Conservation (phyloP, 2,888 invertebrate genomes). For the Plemyria rubiginata region DNA sequence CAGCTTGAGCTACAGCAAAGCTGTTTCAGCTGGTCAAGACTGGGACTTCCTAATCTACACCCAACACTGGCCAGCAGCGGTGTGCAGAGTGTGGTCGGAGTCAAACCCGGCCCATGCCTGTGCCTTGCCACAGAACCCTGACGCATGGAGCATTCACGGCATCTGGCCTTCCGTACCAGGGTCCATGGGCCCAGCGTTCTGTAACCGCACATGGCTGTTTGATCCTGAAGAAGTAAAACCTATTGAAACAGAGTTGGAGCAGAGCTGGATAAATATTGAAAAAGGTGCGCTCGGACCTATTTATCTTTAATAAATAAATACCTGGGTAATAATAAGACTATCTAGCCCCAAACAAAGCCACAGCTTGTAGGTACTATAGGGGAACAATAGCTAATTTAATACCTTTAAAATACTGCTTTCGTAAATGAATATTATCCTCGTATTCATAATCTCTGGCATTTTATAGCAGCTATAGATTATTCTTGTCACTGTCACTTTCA, state of each 20-base stretch:
- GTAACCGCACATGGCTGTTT: constrained; percentile 88
- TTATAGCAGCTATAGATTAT: too few relatives aligned
- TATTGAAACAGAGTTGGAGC: constrained; percentile 83
- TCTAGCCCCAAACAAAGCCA: too few relatives aligned
- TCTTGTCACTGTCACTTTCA: too few relatives aligned
- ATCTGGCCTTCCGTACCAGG: constrained; percentile 92
- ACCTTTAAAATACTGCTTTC: too few relatives aligned
- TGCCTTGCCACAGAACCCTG: constrained; percentile 83
- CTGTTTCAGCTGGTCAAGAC: constrained; percentile 54
- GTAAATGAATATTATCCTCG: too few relatives aligned
- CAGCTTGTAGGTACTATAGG: too few relatives aligned
- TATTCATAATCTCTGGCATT: too few relatives aligned
- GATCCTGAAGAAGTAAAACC: constrained; percentile 85
- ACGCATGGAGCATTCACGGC: constrained; percentile 92
- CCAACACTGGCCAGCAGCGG: constrained; percentile 89
- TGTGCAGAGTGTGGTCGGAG: constrained; percentile 89
- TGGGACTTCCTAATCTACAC: constrained; percentile 93
- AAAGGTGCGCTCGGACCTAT: constrained; percentile 60
- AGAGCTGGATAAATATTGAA: constrained; percentile 90
- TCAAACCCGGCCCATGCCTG: constrained; percentile 86
- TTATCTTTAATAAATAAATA: too few relatives aligned
- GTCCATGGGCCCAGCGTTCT: constrained; percentile 88
- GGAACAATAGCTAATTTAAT: too few relatives aligned
- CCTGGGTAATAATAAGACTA: too few relatives aligned
- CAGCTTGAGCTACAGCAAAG: constrained; percentile 25